Percentiles rank a stretch among this genome's conserved stretches.
Conservation (phyloP, 2,797 vertebrate species). For the Meda fulgida region DNA sequence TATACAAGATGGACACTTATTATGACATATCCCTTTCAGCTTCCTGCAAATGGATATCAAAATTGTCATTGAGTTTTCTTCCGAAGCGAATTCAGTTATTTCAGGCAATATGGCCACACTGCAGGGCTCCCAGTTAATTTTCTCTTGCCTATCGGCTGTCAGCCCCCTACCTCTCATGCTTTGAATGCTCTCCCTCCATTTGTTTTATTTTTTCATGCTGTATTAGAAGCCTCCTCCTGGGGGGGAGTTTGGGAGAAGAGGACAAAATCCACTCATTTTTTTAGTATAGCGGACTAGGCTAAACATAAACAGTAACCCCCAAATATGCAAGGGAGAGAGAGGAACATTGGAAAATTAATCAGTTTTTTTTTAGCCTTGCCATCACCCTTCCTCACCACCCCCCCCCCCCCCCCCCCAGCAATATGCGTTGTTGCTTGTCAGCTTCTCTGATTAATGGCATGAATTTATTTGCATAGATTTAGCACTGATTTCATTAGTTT, state of each 20-base stretch:
- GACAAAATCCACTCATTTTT: slow-evolving; percentile 84
- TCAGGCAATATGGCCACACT: slow-evolving; percentile 80
- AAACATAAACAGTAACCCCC: slow-evolving; percentile 66
- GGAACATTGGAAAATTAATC: slow-evolving; percentile 84
- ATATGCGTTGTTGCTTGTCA: slow-evolving; percentile 97
- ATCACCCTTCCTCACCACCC: background rate
- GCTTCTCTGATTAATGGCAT: slow-evolving; percentile 94
- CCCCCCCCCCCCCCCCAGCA: slow-evolving; percentile 87
- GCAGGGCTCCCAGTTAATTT: slow-evolving; percentile 77
- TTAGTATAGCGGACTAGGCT: slow-evolving; percentile 78
- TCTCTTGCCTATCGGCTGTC: slow-evolving; percentile 69
- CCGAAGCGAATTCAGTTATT: slow-evolving; percentile 75
- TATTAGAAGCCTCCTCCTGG: slow-evolving; percentile 83
- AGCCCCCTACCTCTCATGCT: slow-evolving; percentile 64
- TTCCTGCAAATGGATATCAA: slow-evolving; percentile 73
- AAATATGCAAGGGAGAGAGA: slow-evolving; percentile 16
- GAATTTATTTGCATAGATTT: slow-evolving; percentile 98
- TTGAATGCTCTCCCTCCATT: slow-evolving; percentile 83
- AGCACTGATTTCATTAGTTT: slow-evolving; percentile 89
- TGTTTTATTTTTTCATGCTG: slow-evolving; percentile 86
- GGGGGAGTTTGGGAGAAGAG: slow-evolving; percentile 80
- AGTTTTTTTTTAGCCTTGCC: slow-evolving; percentile 24
- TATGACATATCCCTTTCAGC: slow-evolving; percentile 72
- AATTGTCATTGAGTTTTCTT: slow-evolving; percentile 78
- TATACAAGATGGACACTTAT: slow-evolving; percentile 67